phyloP scores from a whole-genome alignment of 2,888 invertebrate species.

The Andrena minutula region DNA sequence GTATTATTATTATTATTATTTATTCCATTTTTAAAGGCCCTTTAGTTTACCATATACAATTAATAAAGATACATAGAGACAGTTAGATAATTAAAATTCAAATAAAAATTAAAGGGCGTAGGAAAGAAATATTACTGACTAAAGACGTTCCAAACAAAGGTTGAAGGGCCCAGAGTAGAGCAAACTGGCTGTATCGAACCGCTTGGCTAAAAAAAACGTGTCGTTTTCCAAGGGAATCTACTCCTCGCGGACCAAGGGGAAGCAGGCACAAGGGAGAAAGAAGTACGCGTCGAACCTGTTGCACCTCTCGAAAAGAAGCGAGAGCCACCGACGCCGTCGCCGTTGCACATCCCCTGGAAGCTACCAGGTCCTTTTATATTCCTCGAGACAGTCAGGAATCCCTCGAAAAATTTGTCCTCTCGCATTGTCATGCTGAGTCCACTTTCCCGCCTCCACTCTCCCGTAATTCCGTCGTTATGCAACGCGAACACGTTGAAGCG shows the following conservation, averaged over 20 bases:
- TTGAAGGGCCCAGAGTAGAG: not conserved
- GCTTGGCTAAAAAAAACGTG: not conserved
- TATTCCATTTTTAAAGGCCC: too few relatives aligned
- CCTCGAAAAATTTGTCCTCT: constrained; percentile 12
- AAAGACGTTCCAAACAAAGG: not conserved
- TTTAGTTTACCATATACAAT: too few relatives aligned
- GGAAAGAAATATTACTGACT: too few relatives aligned
- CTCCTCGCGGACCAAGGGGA: not conserved
- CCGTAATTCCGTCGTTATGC: not conserved
- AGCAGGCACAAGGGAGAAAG: not conserved
- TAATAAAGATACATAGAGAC: too few relatives aligned
- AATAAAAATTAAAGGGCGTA: too few relatives aligned
- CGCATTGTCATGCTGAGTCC: not conserved
- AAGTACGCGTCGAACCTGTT: constrained; percentile 47
- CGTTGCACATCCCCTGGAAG: constrained; percentile 9
- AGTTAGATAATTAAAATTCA: too few relatives aligned
- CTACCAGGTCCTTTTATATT: not conserved
- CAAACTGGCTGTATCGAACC: not conserved
- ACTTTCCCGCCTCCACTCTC: not conserved
- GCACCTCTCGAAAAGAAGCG: constrained; percentile 31
- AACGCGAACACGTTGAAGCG: not conserved
- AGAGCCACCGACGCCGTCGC: constrained; percentile 14
- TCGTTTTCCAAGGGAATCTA: not conserved
- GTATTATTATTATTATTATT: too few relatives aligned
- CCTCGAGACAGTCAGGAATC: not conserved